These are phyloP conservation scores for Pelagia noctiluca DNA, from an alignment of 30 jellyfish, hydroid and myxozoan species.

Conservation along the genomic window DNA sequence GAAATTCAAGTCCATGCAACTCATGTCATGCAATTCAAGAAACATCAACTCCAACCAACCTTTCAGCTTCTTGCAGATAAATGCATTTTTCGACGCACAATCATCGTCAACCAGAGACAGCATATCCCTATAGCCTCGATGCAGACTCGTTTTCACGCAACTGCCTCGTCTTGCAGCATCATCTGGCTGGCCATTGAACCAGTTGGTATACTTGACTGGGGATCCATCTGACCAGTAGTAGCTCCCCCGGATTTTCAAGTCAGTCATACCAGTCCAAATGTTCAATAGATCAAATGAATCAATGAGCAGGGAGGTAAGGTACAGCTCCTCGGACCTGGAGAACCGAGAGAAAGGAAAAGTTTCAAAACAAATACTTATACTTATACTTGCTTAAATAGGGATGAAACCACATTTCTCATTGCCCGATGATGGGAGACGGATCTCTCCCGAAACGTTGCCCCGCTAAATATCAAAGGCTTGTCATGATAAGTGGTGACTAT, in stretches of 20 bases:
- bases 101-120: constrained; percentile 83
- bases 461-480: too few relatives aligned
- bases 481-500: too few relatives aligned
- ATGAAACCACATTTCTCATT: too few relatives aligned
- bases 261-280: constrained; percentile 93
- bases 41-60: constrained; percentile 36
- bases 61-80: constrained; percentile 77
- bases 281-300: constrained; percentile 52
- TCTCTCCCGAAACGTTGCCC: too few relatives aligned
- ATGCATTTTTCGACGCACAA: constrained; percentile 54
- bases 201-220: constrained; percentile 72
- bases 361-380: too few relatives aligned
- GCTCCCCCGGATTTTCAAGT: constrained; percentile 52
- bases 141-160: constrained; percentile 69
- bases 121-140: constrained; percentile 70
- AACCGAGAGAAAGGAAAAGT: too few relatives aligned
- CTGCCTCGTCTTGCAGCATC: constrained; percentile 81
- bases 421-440: too few relatives aligned
- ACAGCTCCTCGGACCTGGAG: constrained; percentile 71
- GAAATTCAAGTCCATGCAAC: too few relatives aligned
- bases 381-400: too few relatives aligned
- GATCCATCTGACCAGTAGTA: constrained; percentile 87
- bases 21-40: too few relatives aligned
- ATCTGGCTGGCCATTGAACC: constrained; percentile 98
- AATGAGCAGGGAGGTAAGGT: constrained; percentile 72